phyloP scores from a whole-genome alignment of 2,113 vertebrate species.

The Gasterosteus aculeatus region DNA sequence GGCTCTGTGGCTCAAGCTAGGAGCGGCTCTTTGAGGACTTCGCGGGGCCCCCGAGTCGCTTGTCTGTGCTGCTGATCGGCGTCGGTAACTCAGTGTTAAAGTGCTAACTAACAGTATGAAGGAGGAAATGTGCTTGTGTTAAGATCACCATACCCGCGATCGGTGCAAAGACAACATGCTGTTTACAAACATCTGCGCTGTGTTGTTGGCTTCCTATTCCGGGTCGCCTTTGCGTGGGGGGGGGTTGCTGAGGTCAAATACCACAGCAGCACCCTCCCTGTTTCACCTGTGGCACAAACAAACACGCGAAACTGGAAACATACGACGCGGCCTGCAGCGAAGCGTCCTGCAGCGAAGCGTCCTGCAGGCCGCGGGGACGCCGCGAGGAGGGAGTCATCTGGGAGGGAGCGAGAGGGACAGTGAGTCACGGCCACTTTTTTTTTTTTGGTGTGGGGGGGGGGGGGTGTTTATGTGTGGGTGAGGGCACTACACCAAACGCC shows the following conservation, averaged over 20 bases:
- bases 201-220: constrained; percentile 18
- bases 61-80: not conserved
- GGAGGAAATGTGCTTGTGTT: not conserved
- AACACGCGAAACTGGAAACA: constrained; percentile 62
- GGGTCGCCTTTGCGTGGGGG: not conserved
- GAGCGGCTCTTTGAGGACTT: constrained; percentile 4
- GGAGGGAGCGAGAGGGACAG: constrained; percentile 49
- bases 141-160: not conserved
- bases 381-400: constrained; percentile 2
- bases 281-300: constrained; percentile 57
- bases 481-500: constrained; percentile 80
- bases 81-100: not conserved
- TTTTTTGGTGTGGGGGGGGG: not conserved
- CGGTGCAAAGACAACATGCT: not conserved
- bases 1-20: constrained; percentile 77
- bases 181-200: constrained; percentile 3
- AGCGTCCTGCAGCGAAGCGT: too few relatives aligned
- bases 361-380: too few relatives aligned
- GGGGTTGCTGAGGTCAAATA: constrained; percentile 33
- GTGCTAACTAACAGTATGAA: too few relatives aligned
- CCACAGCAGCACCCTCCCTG: constrained; percentile 7
- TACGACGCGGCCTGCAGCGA: not conserved
- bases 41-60: too few relatives aligned
- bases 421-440: constrained; percentile 63
- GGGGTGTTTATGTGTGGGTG: constrained; percentile 74